Conservation (phyloP, 2,113 vertebrate genomes). For the Ondatra zibethicus region DNA sequence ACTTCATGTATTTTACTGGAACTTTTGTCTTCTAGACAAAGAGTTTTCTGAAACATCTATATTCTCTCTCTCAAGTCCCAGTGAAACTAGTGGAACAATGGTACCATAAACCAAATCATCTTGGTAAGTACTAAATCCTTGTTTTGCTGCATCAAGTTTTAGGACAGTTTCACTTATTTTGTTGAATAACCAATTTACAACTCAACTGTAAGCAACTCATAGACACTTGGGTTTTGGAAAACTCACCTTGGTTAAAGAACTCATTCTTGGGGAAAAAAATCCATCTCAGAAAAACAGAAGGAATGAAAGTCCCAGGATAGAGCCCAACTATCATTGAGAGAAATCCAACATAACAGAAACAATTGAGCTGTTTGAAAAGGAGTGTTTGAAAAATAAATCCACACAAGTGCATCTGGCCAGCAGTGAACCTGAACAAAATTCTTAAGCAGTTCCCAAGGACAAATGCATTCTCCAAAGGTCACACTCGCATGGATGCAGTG, state of each 20-base stretch:
- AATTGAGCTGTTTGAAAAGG: background rate
- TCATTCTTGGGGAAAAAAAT: constrained; percentile 27
- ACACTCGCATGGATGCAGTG: background rate
- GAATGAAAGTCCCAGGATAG: background rate
- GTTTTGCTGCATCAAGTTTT: background rate
- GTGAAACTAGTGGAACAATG: background rate
- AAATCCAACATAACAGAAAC: background rate
- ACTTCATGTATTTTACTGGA: background rate
- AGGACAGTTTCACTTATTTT: background rate
- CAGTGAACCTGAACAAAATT: background rate
- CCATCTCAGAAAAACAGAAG: background rate
- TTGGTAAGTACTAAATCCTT: background rate
- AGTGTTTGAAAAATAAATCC: background rate
- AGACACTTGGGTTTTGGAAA: background rate
- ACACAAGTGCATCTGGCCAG: background rate
- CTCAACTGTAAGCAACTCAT: background rate
- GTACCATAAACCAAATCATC: background rate
- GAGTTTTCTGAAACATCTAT: background rate
- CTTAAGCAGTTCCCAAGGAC: background rate
- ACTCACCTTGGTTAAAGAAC: background rate
- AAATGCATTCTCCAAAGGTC: background rate
- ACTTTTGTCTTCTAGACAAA: background rate
- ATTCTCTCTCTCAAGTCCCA: background rate
- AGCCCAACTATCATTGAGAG: background rate
- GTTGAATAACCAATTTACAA: background rate